phyloP scores from a whole-genome alignment of 2,797 vertebrate species.

The Danio choprae region DNA sequence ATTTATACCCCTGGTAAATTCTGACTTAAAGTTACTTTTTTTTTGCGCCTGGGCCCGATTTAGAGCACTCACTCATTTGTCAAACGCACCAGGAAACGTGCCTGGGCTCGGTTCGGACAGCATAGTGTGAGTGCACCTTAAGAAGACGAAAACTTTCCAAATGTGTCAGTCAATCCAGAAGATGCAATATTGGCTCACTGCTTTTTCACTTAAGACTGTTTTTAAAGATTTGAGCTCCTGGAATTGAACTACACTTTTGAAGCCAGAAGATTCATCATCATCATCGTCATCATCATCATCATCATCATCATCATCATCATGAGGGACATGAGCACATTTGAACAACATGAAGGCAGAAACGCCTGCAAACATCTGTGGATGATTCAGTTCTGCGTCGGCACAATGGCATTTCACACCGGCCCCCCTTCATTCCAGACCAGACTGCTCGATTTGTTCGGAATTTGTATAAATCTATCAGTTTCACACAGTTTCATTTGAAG shows the following conservation, averaged over 20 bases:
- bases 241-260: not conserved
- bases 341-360: not conserved
- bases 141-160: not conserved
- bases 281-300: too few relatives aligned
- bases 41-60: too few relatives aligned
- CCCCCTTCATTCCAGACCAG: not conserved
- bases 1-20: too few relatives aligned
- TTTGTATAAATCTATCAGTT: not conserved
- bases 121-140: too few relatives aligned
- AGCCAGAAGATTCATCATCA: not conserved
- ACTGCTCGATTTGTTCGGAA: not conserved
- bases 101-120: too few relatives aligned
- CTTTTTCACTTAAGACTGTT: not conserved
- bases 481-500: not conserved
- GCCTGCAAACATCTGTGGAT: slow-evolving; percentile 35
- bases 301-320: not conserved
- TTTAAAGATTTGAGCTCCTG: not conserved
- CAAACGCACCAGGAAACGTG: too few relatives aligned
- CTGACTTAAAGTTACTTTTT: too few relatives aligned
- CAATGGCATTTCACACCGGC: slow-evolving; percentile 8
- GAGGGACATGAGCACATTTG: slow-evolving; percentile 17
- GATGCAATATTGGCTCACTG: not conserved
- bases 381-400: slow-evolving; percentile 1
- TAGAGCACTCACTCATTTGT: too few relatives aligned
- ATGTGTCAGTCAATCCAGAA: not conserved